These are phyloP conservation scores for Brachionus paranguensis DNA, from an alignment of 1,140 invertebrate species.

Conservation along the genomic window DNA sequence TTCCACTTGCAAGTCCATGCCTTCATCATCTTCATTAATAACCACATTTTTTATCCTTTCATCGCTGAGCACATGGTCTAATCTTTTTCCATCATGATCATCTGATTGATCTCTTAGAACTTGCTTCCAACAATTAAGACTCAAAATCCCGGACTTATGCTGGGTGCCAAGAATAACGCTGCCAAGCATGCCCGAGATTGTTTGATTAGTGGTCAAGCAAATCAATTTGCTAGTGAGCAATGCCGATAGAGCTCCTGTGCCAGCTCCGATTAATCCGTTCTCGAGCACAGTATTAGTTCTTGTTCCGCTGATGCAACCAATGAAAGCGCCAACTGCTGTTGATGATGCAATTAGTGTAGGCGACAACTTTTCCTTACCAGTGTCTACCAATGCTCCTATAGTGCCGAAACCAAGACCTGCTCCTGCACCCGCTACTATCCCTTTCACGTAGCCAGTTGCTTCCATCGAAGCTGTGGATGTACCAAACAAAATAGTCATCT, in stretches of 20 bases:
- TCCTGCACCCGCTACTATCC: not conserved
- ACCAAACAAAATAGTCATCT: conserved; percentile 12
- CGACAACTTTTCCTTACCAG: not conserved
- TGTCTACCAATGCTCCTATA: not conserved
- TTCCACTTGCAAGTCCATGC: not conserved
- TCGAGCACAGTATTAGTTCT: not conserved
- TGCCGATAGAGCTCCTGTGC: not conserved
- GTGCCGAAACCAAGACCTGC: not conserved
- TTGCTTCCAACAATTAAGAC: not conserved
- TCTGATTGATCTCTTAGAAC: not conserved
- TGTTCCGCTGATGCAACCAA: not conserved
- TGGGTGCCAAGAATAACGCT: not conserved
- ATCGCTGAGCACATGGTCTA: not conserved
- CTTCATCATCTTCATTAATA: not conserved
- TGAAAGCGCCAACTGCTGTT: not conserved
- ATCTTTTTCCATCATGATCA: not conserved
- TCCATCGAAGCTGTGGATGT: not conserved
- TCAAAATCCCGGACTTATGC: not conserved
- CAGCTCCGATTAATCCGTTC: not conserved
- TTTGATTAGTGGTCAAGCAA: not conserved
- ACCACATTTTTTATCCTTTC: not conserved
- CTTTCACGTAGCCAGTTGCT: not conserved
- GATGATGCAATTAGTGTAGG: not conserved
- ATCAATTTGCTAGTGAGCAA: not conserved
- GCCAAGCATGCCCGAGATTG: not conserved